Base-by-base conservation (phyloP, 2,797 vertebrate genomes). In the Morelia viridis region DNA sequence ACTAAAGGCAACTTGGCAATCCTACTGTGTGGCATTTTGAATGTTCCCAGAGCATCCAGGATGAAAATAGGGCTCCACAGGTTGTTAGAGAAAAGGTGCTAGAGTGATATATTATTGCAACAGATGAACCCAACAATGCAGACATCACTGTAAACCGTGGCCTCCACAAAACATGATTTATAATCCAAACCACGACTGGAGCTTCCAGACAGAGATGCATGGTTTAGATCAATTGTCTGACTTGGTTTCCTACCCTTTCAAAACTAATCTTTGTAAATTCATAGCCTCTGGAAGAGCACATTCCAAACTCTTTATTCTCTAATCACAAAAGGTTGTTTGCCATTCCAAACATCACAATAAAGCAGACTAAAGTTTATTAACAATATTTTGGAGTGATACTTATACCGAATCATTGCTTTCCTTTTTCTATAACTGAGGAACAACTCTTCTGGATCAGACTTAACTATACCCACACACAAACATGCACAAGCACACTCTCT, bases 1-100 rank as follows among this genome's bases (percentile, higher is more conserved):
- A 94, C 95, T 71, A 3, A 35, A 95, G 92, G 94, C 90, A 19
- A 86, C 57, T 88, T 90, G 92, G 12, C 58, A 9, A 58, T 85
- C 65, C 53, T 28, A 61, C 50, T 56, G 88, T 88, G 3, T 0
- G 31, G 93, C 91, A 95, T 0, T 10, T 91, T 92, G 61, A 91
- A 90, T 60, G 92, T 2, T 4, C 46, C 9, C 64, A 50, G 94
- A 56, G 93, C 60, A 60, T 35, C 93, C 62, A 87, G 24, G 6
- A 50, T 85, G n/a, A 90, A 89, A 94, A 90, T 28, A 89, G 92
- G 0, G 24, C 53, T 86, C 71, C 35, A 76, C 71, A 22, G 35
- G 71, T 80, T 4, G 19, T 5, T 4, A 35, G 19, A 9, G 71
- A 11, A 80, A 24, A 80, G 71, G 35, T 46, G 41, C 19, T 35